These are phyloP conservation scores for Cosmorhoe ocellata DNA, from an alignment of 2,888 invertebrate species.

Conservation along the genomic window DNA sequence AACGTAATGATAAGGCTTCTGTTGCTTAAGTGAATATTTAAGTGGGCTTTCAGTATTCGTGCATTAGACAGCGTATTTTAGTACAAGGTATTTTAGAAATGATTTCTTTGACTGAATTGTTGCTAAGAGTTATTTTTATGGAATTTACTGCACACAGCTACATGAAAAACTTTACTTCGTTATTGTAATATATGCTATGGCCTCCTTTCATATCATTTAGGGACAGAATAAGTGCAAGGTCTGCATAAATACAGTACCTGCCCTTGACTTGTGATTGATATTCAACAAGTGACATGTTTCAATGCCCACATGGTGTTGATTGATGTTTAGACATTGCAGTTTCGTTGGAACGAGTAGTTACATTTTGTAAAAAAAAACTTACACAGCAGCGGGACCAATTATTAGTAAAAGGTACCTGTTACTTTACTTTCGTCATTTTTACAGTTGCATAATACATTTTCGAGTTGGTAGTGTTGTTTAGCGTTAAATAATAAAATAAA, in stretches of 20 bases:
- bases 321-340: not conserved
- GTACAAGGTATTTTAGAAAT: no score
- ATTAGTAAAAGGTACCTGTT: not conserved
- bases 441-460: conserved; percentile 17
- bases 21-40: no score
- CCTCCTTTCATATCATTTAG: conserved; percentile 9
- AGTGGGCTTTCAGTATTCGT: no score
- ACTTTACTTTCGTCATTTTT: not conserved
- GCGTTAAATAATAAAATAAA: conserved; percentile 1
- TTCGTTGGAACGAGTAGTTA: not conserved
- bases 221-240: conserved; percentile 20
- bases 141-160: not conserved
- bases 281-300: conserved; percentile 44
- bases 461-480: conserved; percentile 2
- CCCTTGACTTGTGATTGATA: conserved; percentile 58
- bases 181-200: not conserved
- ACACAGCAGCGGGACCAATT: not conserved
- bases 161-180: no score
- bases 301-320: conserved; percentile 42
- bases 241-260: conserved; percentile 19
- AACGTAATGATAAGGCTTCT: no score
- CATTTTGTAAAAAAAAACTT: not conserved
- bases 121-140: no score
- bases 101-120: no score
- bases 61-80: no score